Percentiles rank a stretch among this genome's conserved stretches.
These are phyloP conservation scores for Lochmaea capreae DNA, from an alignment of 2,888 invertebrate species.

Conservation along the genomic window DNA sequence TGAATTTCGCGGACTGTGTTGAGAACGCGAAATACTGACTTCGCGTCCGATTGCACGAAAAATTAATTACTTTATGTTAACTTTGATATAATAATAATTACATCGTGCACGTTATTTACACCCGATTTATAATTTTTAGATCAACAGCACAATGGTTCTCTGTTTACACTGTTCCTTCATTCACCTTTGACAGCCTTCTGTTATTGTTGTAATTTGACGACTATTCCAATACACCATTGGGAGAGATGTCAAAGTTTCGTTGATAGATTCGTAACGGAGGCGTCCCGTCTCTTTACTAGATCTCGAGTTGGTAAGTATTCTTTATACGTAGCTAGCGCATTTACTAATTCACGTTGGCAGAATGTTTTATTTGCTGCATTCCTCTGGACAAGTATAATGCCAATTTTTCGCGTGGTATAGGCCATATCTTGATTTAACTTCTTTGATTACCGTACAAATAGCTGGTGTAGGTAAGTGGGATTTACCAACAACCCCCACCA, in stretches of 20 bases:
- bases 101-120: too few relatives aligned
- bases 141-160: constrained; percentile 87
- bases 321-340: background rate
- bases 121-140: constrained; percentile 67
- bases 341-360: background rate
- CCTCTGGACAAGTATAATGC: too few relatives aligned
- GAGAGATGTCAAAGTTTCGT: constrained; percentile 89
- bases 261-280: constrained; percentile 90
- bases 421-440: too few relatives aligned
- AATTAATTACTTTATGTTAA: too few relatives aligned
- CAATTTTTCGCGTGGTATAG: too few relatives aligned
- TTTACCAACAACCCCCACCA: too few relatives aligned
- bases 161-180: constrained; percentile 96
- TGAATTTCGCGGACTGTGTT: too few relatives aligned
- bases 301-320: constrained; percentile 80
- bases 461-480: too few relatives aligned
- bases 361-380: background rate
- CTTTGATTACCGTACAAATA: too few relatives aligned
- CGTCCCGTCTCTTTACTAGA: constrained; percentile 83
- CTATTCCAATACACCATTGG: constrained; percentile 88
- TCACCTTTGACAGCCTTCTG: constrained; percentile 93
- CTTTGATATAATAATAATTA: background rate
- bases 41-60: too few relatives aligned
- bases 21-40: too few relatives aligned
- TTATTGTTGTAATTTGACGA: constrained; percentile 89